A percentile compares a stretch with the other conserved stretches of the same genome.
These are phyloP conservation scores for Enteromius argenteus DNA, from an alignment of 2,797 vertebrate genomes.

Conservation along the genomic window DNA sequence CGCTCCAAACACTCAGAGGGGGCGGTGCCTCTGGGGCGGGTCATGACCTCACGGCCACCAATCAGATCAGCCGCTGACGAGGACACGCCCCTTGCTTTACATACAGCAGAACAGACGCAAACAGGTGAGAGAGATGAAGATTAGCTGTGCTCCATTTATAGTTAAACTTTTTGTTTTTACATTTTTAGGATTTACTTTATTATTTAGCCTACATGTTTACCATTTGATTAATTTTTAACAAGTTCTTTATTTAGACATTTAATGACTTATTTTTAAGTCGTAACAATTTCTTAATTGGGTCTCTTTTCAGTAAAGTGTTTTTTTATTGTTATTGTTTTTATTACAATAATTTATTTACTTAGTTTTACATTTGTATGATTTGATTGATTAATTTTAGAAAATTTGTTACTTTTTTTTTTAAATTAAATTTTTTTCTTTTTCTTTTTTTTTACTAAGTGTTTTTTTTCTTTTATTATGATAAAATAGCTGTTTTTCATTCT, in stretches of 20 bases:
- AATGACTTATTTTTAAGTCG: neutral
- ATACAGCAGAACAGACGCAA: slow-evolving; percentile 57
- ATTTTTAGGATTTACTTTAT: neutral
- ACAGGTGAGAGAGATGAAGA: slow-evolving; percentile 62
- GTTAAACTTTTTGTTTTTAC: neutral
- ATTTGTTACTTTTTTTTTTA: neutral
- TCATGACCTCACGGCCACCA: slow-evolving; percentile 77
- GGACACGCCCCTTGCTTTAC: slow-evolving; percentile 62
- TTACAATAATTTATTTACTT: neutral
- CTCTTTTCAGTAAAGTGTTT: neutral
- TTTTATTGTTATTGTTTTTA: neutral
- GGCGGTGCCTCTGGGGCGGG: slow-evolving; percentile 75
- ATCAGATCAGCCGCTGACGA: slow-evolving; percentile 67
- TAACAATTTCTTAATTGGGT: neutral
- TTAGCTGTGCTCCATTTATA: neutral
- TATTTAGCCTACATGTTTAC: neutral
- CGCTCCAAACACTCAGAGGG: slow-evolving; percentile 78
- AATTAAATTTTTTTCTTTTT: neutral
- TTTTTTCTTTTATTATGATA: neutral
- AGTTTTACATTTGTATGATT: neutral
- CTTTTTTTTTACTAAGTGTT: neutral
- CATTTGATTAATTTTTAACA: neutral
- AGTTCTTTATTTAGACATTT: neutral
- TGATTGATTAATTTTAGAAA: neutral
- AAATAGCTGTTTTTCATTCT: neutral